These are phyloP conservation scores for Mobula birostris DNA, from an alignment of 2,113 vertebrate species.

Conservation along the genomic window DNA sequence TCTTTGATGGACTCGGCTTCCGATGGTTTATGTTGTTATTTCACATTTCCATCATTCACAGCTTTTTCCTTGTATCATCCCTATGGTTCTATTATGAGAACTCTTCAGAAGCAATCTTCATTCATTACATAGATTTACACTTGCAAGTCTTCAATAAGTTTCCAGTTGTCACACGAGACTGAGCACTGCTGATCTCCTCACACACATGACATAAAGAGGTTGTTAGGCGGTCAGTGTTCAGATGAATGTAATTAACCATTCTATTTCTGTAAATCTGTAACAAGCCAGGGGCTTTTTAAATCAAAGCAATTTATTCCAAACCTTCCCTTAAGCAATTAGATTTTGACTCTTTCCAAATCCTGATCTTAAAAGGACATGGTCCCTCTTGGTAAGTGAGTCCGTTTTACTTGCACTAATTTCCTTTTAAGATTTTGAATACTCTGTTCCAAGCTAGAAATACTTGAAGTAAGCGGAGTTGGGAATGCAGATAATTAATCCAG, in stretches of 20 bases:
- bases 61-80: not conserved
- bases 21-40: not conserved
- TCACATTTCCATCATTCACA: not conserved
- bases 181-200: not conserved
- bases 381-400: not conserved
- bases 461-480: not conserved
- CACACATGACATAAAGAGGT: constrained; percentile 1
- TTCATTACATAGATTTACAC: not conserved
- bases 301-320: constrained; percentile 33
- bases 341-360: constrained; percentile 13
- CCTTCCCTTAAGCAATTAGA: constrained; percentile 22
- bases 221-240: constrained; percentile 23
- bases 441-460: not conserved
- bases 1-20: not conserved
- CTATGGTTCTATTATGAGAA: not conserved
- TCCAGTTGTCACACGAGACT: not conserved
- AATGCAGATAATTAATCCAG: constrained; percentile 9
- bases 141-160: not conserved
- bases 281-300: not conserved
- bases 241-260: constrained; percentile 30
- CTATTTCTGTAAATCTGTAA: constrained; percentile 32
- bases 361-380: constrained; percentile 4
- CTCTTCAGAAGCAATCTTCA: not conserved
- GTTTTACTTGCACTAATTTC: not conserved
- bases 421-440: not conserved